Evolutionary conservation across 2,888 invertebrate genomes (phyloP), one percentile per base, ranked within the genome.

Genomic region (Perdita meconis): DNA sequence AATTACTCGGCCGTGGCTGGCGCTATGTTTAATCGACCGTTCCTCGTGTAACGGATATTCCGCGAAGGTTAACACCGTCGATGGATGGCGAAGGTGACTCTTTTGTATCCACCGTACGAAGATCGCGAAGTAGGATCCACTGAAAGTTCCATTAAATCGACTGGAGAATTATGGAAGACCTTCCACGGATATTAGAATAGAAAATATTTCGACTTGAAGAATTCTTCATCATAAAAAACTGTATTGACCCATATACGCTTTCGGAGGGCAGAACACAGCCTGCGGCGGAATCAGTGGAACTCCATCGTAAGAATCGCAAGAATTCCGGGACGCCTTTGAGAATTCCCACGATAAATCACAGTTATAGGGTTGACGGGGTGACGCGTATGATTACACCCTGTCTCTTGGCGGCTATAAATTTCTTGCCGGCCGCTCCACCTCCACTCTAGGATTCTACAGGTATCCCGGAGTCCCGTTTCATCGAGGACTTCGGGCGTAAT

Each of bases 381-480:
- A 92, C 91, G 91, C 88, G 91, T 91, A 91, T 92, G 92, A 92
- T 92, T 92, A 92, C 91, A 91, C 89, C 90, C 90, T 92, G 92
- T 91, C 92, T 90, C 90, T 84, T 86, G 88, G 81, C 86, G 87
- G 88, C 91, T 88, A 92, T 92, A 92, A 92, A 92, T 91, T 89
- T 90, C 82, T 76, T 75, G 66, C 65, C 73, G 66, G 61, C 64
- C 80, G 78, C 77, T 81, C 83, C 84, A 82, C 84, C 80, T 73
- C 84, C 85, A 81, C 77, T 78, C 82, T 81, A 83, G 71, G 81
- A 86, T 86, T 80, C 87, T 79, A 87, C 86, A 87, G 87, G 87
- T 86, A 87, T 86, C 78, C 66, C 57, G 53, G 73, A 57, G 73
- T 73, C 72, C 71, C 67, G 72, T 60, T 69, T 80, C 81, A 73